Evolutionary conservation across 1,140 invertebrate species (phyloP).

Genomic region (Brachionus paranguensis): DNA sequence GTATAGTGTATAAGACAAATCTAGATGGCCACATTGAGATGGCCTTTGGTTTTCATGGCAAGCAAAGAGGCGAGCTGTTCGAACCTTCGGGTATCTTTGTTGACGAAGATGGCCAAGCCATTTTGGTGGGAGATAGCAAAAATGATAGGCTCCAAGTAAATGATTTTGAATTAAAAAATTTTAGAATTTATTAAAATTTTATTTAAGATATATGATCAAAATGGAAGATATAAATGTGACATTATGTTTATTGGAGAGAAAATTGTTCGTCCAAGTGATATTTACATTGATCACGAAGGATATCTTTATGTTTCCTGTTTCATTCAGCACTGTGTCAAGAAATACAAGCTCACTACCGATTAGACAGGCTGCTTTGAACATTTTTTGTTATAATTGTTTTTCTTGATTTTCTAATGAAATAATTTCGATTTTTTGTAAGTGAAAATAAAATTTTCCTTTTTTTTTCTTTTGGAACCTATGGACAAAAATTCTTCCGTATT

Average conservation of each 20-base stretch:
- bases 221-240: conserved; percentile 28
- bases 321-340: conserved; percentile 29
- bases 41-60: conserved; percentile 24
- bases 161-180: not conserved
- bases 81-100: conserved; percentile 32
- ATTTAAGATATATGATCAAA: conserved; percentile 14
- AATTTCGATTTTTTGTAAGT: not conserved
- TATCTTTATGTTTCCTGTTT: conserved; percentile 30
- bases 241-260: not conserved
- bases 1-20: conserved; percentile 18
- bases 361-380: not conserved
- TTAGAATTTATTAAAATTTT: not conserved
- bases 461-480: not conserved
- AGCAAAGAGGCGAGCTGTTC: not conserved
- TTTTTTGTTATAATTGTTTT: not conserved
- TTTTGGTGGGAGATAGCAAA: conserved; percentile 26
- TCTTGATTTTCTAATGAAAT: not conserved
- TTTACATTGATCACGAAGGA: conserved; percentile 3
- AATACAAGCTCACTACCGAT: conserved; percentile 13
- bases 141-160: conserved; percentile 35
- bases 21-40: conserved; percentile 11
- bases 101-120: conserved; percentile 12
- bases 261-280: conserved; percentile 35
- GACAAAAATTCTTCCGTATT: not conserved
- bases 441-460: not conserved